phyloP scores from a whole-genome alignment of 92 coral and sea anemone genomes.

The Plumapathes pennacea region DNA sequence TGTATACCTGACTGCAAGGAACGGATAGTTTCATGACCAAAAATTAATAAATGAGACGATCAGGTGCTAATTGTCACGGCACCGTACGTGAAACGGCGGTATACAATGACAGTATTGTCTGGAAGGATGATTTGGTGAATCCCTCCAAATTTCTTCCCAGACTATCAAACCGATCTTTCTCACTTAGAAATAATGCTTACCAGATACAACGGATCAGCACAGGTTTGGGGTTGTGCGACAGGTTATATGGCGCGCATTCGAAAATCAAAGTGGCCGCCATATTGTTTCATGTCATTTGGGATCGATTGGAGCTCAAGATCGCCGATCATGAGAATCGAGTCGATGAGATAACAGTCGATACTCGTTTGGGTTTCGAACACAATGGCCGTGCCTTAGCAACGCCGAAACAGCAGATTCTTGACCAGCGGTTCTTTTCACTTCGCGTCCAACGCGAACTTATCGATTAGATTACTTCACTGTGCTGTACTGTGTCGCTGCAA shows the following conservation, averaged over 20 bases:
- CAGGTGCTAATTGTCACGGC: too few relatives aligned
- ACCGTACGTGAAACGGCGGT: not conserved
- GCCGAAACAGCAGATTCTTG: not conserved
- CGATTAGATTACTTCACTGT: not conserved
- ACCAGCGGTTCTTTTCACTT: conserved; percentile 6
- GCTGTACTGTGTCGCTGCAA: not conserved
- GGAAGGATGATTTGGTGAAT: not conserved
- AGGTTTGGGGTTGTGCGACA: too few relatives aligned
- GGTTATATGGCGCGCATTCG: too few relatives aligned
- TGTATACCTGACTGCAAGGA: too few relatives aligned
- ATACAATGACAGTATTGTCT: not conserved
- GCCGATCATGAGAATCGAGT: too few relatives aligned
- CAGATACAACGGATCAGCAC: too few relatives aligned
- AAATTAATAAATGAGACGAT: too few relatives aligned
- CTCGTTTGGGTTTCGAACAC: not conserved
- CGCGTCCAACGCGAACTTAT: not conserved
- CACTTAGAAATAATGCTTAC: too few relatives aligned
- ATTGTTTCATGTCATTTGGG: too few relatives aligned
- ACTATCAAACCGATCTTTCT: not conserved
- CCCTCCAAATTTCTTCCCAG: conserved; percentile 1
- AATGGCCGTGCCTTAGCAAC: conserved; percentile 5
- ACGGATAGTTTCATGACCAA: too few relatives aligned
- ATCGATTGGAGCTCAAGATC: too few relatives aligned
- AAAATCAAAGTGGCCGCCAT: too few relatives aligned
- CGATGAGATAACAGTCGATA: not conserved